Evolutionary conservation across 2,797 vertebrate genomes (phyloP), one percentile per base, ranked within the genome.

Genomic region (Muraenolepis orangiensis): DNA sequence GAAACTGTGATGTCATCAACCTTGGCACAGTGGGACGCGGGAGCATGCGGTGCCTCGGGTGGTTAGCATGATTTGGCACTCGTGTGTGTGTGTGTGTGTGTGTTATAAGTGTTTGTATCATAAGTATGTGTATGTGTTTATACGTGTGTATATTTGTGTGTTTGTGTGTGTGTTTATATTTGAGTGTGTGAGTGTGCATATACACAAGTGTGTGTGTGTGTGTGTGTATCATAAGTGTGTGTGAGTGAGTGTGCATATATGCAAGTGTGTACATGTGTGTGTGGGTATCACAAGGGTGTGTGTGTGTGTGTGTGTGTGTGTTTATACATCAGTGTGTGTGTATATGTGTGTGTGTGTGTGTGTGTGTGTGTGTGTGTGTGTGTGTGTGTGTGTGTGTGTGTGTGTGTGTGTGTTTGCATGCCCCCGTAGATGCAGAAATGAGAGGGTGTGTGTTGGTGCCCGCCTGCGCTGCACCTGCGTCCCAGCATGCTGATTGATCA

Each of bases 1-100:
- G 96, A 97, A 97, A 98, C 95, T 97, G 95, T 98, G 97, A 98
- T 97, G 96, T 98, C 97, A 98, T 96, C 96, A 97, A 95, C 96
- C 95, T 95, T 95, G 96, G 95, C 94, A 91, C 96, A 95, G 95
- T 95, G 86, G 95, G 95, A 93, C 93, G 92, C 91, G 86, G 94
- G 95, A 95, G 95, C 94, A 93, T 88, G 68, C 84, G 91, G 93
- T 90, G 94, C 96, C 95, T 96, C 85, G 82, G 96, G 96, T 96
- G 94, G 95, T 95, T 95, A 94, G 93, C 93, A 96, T 23, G 51
- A 26, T 64, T 96, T 94, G 95, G 96, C 96, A 95, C 95, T 95
- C 95, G 94, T 96, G 96, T 97, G 95, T 97, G 95, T 95, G 95
- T 96, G 96, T 95, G 96, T 96, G 96, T 95, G 57, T 64, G n/a